Evolutionary conservation across 2,888 invertebrate genomes (phyloP).

Genomic region (Torymus tubicola): DNA sequence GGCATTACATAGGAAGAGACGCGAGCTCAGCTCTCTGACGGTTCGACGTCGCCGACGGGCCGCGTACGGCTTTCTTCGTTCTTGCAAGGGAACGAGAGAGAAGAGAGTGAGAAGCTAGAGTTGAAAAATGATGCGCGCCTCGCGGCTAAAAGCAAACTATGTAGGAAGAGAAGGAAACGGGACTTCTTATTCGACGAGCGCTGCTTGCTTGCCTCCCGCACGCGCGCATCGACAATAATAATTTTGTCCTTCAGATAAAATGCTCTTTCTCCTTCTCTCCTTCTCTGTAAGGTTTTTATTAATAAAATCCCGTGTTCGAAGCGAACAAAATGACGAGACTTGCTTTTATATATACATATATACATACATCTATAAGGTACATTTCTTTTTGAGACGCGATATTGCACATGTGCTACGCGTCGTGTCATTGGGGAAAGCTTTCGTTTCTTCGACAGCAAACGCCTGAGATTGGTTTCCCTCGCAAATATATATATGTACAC

Average conservation of each 20-base stretch:
- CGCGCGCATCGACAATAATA: slow-evolving; percentile 44
- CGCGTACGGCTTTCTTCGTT: slow-evolving; percentile 14
- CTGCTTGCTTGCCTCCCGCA: neutral
- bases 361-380: neutral
- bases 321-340: neutral
- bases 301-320: slow-evolving; percentile 41
- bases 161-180: neutral
- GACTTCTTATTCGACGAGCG: neutral
- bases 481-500: too few relatives aligned
- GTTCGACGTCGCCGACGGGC: slow-evolving; percentile 66
- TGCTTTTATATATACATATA: too few relatives aligned
- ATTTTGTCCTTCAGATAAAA: slow-evolving; percentile 45
- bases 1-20: slow-evolving; percentile 69
- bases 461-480: slow-evolving; percentile 26
- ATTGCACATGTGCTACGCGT: slow-evolving; percentile 50
- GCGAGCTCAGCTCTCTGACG: slow-evolving; percentile 58
- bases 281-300: slow-evolving; percentile 32
- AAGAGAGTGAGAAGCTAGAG: too few relatives aligned
- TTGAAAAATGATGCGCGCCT: slow-evolving; percentile 74
- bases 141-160: slow-evolving; percentile 69
- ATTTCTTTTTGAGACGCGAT: slow-evolving; percentile 34
- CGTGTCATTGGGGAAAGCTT: slow-evolving; percentile 36
- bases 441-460: neutral
- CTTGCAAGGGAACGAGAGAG: slow-evolving; percentile 51
- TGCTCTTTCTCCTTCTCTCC: neutral